These are phyloP conservation scores for Sussaba pulchella DNA, from an alignment of 2,888 invertebrate genomes.

Conservation along the genomic window DNA sequence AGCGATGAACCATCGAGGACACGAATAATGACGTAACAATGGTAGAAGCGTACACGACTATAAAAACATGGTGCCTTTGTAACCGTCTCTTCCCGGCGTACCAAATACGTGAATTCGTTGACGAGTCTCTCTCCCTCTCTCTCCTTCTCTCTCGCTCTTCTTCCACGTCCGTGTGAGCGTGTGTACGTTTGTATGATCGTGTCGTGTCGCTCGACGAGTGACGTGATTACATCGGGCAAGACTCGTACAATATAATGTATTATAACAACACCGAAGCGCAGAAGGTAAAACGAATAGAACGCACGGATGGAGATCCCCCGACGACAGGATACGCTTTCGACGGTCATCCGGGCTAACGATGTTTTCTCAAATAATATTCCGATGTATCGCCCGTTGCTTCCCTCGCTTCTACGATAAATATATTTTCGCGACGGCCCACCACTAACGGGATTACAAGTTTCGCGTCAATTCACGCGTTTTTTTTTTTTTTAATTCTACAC, in stretches of 20 bases:
- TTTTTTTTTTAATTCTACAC: too few relatives aligned
- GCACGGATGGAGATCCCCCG: constrained; percentile 35
- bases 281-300: constrained; percentile 51
- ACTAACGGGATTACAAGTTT: constrained; percentile 24
- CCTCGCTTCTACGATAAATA: constrained; percentile 31
- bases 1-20: constrained; percentile 64
- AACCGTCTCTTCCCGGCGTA: constrained; percentile 67
- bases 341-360: constrained; percentile 83
- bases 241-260: constrained; percentile 53
- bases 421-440: neutral
- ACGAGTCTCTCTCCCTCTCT: too few relatives aligned
- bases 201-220: constrained; percentile 48
- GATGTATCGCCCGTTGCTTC: constrained; percentile 73
- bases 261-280: constrained; percentile 44
- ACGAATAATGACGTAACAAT: constrained; percentile 84
- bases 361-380: constrained; percentile 83
- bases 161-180: too few relatives aligned
- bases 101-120: constrained; percentile 39
- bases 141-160: too few relatives aligned
- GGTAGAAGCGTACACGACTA: constrained; percentile 77
- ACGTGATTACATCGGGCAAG: constrained; percentile 59
- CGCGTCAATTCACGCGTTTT: too few relatives aligned
- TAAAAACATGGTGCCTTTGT: constrained; percentile 80
- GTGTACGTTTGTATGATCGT: neutral
- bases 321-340: constrained; percentile 71